phyloP scores from a whole-genome alignment of 2,797 vertebrate species.

The Morus bassanus region DNA sequence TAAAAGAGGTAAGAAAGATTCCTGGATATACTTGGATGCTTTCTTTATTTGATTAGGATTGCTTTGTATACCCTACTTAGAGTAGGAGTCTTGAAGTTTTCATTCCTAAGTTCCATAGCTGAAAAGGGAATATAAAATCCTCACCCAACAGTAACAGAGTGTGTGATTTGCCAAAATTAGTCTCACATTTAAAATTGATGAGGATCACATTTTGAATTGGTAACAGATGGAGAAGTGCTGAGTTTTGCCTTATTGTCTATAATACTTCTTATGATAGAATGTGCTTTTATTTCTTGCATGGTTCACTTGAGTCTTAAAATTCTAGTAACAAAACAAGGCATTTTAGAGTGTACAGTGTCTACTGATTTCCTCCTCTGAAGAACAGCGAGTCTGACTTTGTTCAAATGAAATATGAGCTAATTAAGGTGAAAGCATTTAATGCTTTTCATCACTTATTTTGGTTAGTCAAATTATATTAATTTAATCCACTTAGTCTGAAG shows the following conservation, averaged over 20 bases:
- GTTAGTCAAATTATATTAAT: not conserved
- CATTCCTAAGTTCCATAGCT: not conserved
- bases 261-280: slow-evolving; percentile 61
- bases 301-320: slow-evolving; percentile 48
- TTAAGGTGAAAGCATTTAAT: slow-evolving; percentile 34
- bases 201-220: slow-evolving; percentile 70
- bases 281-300: slow-evolving; percentile 73
- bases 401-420: slow-evolving; percentile 44
- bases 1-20: not conserved
- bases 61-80: not conserved
- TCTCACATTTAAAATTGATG: slow-evolving; percentile 65
- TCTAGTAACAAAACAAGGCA: slow-evolving; percentile 55
- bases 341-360: not conserved
- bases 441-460: slow-evolving; percentile 18
- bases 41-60: not conserved
- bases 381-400: not conserved
- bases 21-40: not conserved
- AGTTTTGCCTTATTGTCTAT: slow-evolving; percentile 68
- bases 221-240: slow-evolving; percentile 77
- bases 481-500: not conserved
- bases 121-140: slow-evolving; percentile 36
- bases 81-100: slow-evolving; percentile 21
- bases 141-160: slow-evolving; percentile 37
- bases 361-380: not conserved
- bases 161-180: slow-evolving; percentile 58